Evolutionary conservation across 2,113 vertebrate species (phyloP).

Genomic region (Paracanthobrama guichenoti): DNA sequence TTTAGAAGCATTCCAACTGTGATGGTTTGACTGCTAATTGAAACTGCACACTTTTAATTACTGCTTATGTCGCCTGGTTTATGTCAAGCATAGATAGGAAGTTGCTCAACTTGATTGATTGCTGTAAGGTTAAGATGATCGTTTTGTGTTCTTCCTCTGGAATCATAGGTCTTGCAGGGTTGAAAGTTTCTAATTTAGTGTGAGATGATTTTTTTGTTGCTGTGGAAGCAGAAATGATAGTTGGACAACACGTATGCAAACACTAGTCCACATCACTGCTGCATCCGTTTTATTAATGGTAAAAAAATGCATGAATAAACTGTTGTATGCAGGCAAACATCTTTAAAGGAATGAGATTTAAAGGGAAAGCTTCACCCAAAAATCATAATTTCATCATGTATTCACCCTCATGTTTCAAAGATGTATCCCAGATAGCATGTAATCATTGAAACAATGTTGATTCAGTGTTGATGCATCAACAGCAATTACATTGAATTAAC

Average conservation of each 20-base stretch:
- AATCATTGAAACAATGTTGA: no score
- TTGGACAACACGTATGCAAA: not conserved
- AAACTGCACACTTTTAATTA: conserved; percentile 1
- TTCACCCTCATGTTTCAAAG: not conserved
- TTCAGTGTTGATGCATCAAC: no score
- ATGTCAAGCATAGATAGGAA: conserved; percentile 2
- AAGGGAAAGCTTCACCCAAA: not conserved
- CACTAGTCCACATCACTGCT: not conserved
- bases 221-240: not conserved
- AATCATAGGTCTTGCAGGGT: not conserved
- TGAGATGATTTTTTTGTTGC: not conserved
- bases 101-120: not conserved
- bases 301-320: not conserved
- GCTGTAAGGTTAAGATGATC: not conserved
- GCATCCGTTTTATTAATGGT: not conserved
- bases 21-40: not conserved
- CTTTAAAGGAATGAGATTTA: not conserved
- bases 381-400: not conserved
- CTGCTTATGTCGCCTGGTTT: not conserved
- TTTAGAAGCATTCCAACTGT: not conserved
- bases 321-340: not conserved
- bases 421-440: no score
- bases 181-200: not conserved
- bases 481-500: no score
- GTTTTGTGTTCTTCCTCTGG: not conserved